phyloP scores from a whole-genome alignment of 2,113 vertebrate genomes.

The Lepus timidus region DNA sequence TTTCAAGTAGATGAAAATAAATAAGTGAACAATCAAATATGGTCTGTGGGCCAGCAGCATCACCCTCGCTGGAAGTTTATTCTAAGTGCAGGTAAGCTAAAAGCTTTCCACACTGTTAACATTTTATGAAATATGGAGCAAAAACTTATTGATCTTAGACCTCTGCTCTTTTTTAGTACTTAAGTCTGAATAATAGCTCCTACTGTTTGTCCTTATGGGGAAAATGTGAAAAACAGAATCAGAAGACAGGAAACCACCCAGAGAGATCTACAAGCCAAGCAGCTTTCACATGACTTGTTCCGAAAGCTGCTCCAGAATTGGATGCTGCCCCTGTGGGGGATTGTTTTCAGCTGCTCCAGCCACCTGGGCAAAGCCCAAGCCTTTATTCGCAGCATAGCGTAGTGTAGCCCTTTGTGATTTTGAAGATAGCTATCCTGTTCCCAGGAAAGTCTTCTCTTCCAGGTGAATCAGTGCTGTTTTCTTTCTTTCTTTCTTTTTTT shows the following conservation, averaged over 20 bases:
- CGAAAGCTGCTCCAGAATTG: not conserved
- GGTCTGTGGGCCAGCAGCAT: not conserved
- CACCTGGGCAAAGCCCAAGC: not conserved
- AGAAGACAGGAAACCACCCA: not conserved
- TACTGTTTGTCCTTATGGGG: not conserved
- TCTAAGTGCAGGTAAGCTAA: slow-evolving; percentile 4
- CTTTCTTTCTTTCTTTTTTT: not conserved
- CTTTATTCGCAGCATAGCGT: not conserved
- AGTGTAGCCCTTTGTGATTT: not conserved
- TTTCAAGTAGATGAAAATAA: no score
- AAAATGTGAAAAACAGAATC: slow-evolving; percentile 6
- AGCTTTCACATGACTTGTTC: not conserved
- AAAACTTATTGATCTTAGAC: not conserved
- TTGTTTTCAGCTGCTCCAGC: not conserved
- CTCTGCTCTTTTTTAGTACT: not conserved
- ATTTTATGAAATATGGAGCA: slow-evolving; percentile 31
- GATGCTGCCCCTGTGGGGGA: no score
- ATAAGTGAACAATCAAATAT: not conserved
- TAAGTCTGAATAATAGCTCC: not conserved
- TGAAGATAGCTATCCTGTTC: not conserved
- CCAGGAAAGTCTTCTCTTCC: slow-evolving; percentile 25
- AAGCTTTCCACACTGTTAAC: not conserved
- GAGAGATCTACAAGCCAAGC: not conserved
- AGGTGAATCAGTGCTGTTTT: not conserved
- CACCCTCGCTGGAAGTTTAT: not conserved